Evolutionary conservation across 2,888 invertebrate species (phyloP).

Genomic region (Cantharis rufa): DNA sequence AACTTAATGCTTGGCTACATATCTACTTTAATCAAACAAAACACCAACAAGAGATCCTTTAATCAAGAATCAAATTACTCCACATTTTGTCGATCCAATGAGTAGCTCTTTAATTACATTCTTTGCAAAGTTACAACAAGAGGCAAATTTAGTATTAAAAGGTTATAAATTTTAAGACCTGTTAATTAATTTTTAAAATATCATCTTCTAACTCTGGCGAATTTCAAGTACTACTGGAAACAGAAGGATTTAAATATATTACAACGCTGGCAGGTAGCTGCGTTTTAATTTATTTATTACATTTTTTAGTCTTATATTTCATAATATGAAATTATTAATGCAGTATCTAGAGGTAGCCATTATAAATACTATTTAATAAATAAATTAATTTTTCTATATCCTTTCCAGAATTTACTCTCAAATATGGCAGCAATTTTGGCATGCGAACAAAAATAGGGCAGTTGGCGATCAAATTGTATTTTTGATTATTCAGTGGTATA

Average conservation of each 20-base stretch:
- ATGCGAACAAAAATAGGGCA: no score
- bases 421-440: no score
- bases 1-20: background rate
- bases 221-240: background rate
- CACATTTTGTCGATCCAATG: slow-evolving; percentile 3
- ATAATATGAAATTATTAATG: no score
- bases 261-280: no score
- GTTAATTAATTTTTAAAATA: background rate
- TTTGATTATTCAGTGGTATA: no score
- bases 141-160: background rate
- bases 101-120: slow-evolving; percentile 3
- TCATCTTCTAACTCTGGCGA: background rate
- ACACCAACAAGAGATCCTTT: background rate
- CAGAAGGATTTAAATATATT: background rate
- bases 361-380: no score
- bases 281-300: no score
- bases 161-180: background rate
- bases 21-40: slow-evolving; percentile 4
- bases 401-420: no score
- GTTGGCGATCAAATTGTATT: no score
- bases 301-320: no score
- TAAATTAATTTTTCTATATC: no score
- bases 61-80: slow-evolving; percentile 3
- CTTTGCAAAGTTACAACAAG: background rate
- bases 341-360: no score